phyloP scores from a whole-genome alignment of 2,888 invertebrate species.

The Mimachlamys varia region DNA sequence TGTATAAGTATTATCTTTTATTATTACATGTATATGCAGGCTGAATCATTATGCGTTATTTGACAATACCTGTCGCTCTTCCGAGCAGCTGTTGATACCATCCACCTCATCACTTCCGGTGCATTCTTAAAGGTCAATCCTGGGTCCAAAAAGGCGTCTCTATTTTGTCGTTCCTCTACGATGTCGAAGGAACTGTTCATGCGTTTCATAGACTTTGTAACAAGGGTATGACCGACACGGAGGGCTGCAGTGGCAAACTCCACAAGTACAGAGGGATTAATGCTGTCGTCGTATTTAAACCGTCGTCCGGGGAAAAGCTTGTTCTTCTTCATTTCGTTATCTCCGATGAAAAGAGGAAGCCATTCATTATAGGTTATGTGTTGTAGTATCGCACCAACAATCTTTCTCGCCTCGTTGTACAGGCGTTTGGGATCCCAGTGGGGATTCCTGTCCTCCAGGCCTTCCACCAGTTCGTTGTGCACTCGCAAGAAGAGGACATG shows the following conservation, averaged over 20 bases:
- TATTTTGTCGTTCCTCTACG: neutral
- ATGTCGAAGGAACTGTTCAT: neutral
- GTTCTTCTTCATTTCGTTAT: neutral
- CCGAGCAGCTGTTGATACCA: neutral
- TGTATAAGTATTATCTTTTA: too few species aligned
- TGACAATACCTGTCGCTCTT: neutral
- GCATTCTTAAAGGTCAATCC: neutral
- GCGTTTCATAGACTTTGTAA: neutral
- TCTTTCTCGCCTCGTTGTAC: neutral
- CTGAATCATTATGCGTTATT: too few species aligned
- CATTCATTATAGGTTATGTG: neutral
- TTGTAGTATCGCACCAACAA: neutral
- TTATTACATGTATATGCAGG: too few species aligned
- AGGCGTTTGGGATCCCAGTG: neutral
- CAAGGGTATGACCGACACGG: neutral
- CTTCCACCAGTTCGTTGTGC: neutral
- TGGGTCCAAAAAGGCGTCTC: neutral
- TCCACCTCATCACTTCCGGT: neutral
- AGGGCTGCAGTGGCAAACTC: neutral
- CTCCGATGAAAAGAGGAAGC: slow-evolving; percentile 13
- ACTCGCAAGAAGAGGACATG: neutral
- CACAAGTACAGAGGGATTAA: neutral
- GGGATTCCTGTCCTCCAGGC: neutral
- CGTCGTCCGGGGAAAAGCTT: neutral
- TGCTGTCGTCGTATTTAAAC: neutral